Base-by-base conservation (phyloP, 2,797 vertebrate genomes). In the Sebastiscus albofasciatus region DNA sequence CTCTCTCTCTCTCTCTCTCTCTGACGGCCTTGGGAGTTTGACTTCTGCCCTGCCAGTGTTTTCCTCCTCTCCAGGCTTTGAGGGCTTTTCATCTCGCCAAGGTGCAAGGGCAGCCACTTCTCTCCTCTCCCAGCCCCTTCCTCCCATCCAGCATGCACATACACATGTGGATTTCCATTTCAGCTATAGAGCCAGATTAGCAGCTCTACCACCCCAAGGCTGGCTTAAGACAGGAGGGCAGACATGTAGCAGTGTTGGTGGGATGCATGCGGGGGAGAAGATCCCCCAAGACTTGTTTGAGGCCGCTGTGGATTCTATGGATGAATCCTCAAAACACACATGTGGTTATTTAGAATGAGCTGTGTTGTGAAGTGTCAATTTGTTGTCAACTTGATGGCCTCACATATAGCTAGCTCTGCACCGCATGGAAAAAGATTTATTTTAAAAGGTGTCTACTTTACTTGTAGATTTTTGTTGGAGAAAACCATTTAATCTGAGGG, bases 11-110 rank as follows among this genome's bases (percentile, higher is more conserved):
- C 61, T 68, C 71, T 76, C 74, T 75, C 73, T 69, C 77, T 85
- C 88, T 65, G 49, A 34, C 20, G 84, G 93, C 94, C 91, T 89
- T 86, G 71, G 87, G 93, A 92, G 92, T 85, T 94, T 96, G 95
- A 96, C 96, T 94, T 94, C 86, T 96, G 94, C 94, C 94, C 95
- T 93, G 75, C 83, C 85, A 92, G 90, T 87, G 83, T 90, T 90
- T 90, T 92, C 75, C 86, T 93, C 71, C 72, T 94, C 93, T 95
- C 83, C 85, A 69, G 92, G 91, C 93, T 93, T 91, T 93, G 85
- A 85, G 91, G 87, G 91, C 88, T 95, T 96, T 95, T 95, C 91
- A 94, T 96, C 94, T 95, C 88, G 39, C 91, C 87, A 90, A 94
- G 93, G 93, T 93, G 92, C 89, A 89, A 95, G 95, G 93, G 92